Evolutionary conservation across 2,888 invertebrate genomes (phyloP), one percentile per base, ranked within the genome.

Genomic region (Rotaria sp.): DNA sequence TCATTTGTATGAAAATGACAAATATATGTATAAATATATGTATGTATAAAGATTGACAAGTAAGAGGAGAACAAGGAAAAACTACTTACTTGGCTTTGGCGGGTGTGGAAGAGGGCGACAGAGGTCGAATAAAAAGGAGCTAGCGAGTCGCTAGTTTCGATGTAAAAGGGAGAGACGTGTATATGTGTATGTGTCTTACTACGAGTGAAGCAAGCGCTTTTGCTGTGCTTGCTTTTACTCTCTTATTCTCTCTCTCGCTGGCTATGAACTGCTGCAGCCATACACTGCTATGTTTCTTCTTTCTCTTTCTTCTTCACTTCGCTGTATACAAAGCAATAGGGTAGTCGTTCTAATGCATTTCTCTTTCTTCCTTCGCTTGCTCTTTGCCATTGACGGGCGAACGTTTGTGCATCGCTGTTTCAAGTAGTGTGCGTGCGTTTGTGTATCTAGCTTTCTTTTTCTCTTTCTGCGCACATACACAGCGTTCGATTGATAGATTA

Each of bases 221-320:
- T 67, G 67, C 67, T 67, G 35, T 35, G 35, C 67, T 67, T 67
- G 35, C 35, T 35, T 38, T 67, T 67, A 67, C 67, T 67, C 67
- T 67, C 67, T 67, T 35, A 67, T 67, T 67, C 67, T 67, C 67
- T 67, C 67, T 67, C 67, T 67, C 67, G 35, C 35, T 67, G 67
- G 18, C 18, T 21, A 67, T 67, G 67, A 67, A 67, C 67, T 35
- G 35, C 67, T 67, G 35, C 21, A 67, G 30, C 35, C 38, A 2
- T 21, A 18, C 67, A 67, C 67, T 21, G 21, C 67, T 35, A 67
- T 35, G 67, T 67, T 35, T 67, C 67, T 67, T 67, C 67, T 67
- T 67, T 67, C 67, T 67, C 35, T 59, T 67, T 59, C 67, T 35
- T 18, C 35, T 15, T 35, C 35, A 38, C 30, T 35, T 67, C 38